Percentiles rank a stretch among this genome's conserved stretches.
These are phyloP conservation scores for Lagocephalus sceleratus DNA, from an alignment of 2,797 vertebrate genomes.

Conservation along the genomic window DNA sequence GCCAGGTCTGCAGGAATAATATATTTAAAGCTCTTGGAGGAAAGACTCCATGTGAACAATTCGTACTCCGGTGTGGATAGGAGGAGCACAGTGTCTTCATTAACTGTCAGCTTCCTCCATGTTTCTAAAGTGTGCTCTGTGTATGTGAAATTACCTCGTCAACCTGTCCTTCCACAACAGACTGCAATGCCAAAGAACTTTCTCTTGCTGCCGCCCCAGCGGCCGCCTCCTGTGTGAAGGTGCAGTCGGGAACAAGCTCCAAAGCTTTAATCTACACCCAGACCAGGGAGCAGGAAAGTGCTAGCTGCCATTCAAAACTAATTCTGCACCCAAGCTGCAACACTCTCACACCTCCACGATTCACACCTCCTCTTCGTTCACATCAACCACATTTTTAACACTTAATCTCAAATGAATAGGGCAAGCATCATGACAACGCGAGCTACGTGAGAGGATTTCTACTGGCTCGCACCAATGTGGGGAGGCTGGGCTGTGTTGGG, in stretches of 20 bases:
- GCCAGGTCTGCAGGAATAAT: no score
- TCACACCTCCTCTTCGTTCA: constrained; percentile 34
- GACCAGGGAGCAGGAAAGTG: neutral
- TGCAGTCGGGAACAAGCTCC: constrained; percentile 83
- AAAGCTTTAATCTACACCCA: constrained; percentile 80
- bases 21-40: constrained; percentile 15
- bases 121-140: neutral
- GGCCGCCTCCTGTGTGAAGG: constrained; percentile 79
- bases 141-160: constrained; percentile 22
- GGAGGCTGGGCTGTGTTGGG: constrained; percentile 16
- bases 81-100: constrained; percentile 3
- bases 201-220: constrained; percentile 59
- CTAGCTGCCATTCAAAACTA: no score
- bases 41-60: constrained; percentile 19
- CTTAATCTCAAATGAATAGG: constrained; percentile 16
- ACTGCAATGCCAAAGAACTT: constrained; percentile 77
- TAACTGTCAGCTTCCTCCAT: neutral
- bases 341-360: constrained; percentile 18
- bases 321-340: neutral
- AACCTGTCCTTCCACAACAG: constrained; percentile 50
- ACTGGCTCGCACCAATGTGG: constrained; percentile 9
- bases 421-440: constrained; percentile 10
- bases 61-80: constrained; percentile 5
- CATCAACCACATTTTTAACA: constrained; percentile 22
- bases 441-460: constrained; percentile 14